phyloP scores from a whole-genome alignment of 2,113 vertebrate species.

The Saguinus midas region DNA sequence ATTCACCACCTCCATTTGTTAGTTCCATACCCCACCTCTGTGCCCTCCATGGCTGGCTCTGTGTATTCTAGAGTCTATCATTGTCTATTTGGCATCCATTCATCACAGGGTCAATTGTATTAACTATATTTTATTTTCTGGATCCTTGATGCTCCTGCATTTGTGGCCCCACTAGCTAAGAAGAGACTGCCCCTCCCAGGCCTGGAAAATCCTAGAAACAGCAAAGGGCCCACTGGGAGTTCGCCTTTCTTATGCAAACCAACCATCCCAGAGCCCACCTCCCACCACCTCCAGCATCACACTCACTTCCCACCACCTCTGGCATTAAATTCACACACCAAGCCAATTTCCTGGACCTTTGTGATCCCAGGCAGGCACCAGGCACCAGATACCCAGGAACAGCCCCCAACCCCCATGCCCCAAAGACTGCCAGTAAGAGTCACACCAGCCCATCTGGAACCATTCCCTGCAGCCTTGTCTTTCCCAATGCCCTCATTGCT shows the following conservation, averaged over 20 bases:
- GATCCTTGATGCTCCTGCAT: neutral
- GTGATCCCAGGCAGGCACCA: neutral
- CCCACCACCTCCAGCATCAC: neutral
- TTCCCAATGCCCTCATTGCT: neutral
- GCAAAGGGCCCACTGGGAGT: neutral
- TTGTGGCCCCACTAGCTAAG: neutral
- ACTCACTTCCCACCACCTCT: no score
- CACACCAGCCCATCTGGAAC: neutral
- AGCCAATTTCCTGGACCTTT: accelerated
- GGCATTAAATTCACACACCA: neutral
- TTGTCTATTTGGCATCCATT: neutral
- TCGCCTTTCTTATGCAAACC: neutral
- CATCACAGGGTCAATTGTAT: no score
- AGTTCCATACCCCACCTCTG: no score
- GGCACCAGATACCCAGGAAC: neutral
- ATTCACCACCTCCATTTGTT: no score
- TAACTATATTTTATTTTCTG: neutral
- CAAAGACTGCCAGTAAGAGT: no score
- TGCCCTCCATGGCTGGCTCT: neutral
- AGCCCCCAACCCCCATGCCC: neutral
- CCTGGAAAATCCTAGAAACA: neutral
- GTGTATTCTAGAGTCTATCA: neutral
- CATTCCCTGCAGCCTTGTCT: accelerated
- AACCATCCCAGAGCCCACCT: neutral
- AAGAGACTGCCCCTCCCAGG: neutral